Evolutionary conservation across 2,113 vertebrate species (phyloP).

Genomic region (Scytalopus superciliaris): DNA sequence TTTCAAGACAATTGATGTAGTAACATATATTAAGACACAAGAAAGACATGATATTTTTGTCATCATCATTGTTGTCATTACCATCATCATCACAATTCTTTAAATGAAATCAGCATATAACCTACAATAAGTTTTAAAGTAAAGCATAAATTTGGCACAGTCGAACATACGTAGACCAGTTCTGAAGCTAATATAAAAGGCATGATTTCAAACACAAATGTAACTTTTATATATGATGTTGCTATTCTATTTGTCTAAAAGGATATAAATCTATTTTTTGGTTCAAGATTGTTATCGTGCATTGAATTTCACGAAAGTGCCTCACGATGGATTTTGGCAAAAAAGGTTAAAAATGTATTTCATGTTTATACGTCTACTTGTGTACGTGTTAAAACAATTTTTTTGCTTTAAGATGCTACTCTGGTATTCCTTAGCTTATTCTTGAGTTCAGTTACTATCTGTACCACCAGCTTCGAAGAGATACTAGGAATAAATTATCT

Average conservation of each 20-base stretch:
- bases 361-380: neutral
- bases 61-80: accelerated
- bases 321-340: neutral
- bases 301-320: neutral
- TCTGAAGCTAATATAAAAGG: neutral
- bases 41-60: neutral
- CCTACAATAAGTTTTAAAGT: neutral
- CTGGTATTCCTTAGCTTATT: neutral
- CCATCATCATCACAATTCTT: neutral
- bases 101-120: neutral
- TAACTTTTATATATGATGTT: neutral
- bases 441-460: neutral
- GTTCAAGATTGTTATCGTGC: neutral
- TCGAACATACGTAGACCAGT: neutral
- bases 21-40: neutral
- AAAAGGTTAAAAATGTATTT: neutral
- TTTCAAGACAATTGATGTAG: neutral
- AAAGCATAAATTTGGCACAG: neutral
- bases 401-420: neutral
- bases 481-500: neutral
- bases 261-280: neutral
- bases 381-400: neutral
- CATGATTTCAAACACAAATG: neutral
- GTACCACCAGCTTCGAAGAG: neutral
- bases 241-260: neutral